Evolutionary conservation across 1,140 invertebrate species (phyloP), one percentile per base, ranked within the genome.

Genomic region (Andricus grossulariae): DNA sequence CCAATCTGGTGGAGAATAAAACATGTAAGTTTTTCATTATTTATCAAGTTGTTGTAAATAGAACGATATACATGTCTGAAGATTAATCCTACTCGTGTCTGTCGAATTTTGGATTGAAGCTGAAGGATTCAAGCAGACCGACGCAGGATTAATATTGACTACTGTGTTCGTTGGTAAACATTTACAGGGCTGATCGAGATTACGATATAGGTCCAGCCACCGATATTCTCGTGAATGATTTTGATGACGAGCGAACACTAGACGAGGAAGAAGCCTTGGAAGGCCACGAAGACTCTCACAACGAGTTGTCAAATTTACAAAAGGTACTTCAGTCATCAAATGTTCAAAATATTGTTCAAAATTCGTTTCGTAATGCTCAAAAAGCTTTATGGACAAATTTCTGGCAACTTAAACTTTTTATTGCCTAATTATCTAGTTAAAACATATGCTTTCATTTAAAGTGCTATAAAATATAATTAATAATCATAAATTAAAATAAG

Each of bases 241-340:
- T 97, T 93, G 98, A 99, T 92, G 98, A 99, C 92, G 98, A 99
- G 90, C 93, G 96, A 87, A 99, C 98, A 66, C 88, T 99, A 85
- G 98, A 98, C 89, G 98, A 99, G 92, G 98, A 99, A 93, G 98
- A 99, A 93, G 97, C 97, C 50, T 92, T 98, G 88, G 97, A 97
- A 87, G 95, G 96, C 80, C 94, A 95, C 83, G 96, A 97, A 91
- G 96, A 97, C 90, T 95, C 96, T 50, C 94, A 95, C 84, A 96
- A 96, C 86, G 98, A 98, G 92, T 93, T 99, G 66, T 96, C 96
- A 82, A 97, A 96, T 88, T 92, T 99, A 71, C 95, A 97, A 88
- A 95, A 95, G 88, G 97, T 97, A 91, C 76, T 60, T 50, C 15
- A 79, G 16, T 6, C 16, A 25, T 32, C 39, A 15, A 32, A 8